Percentiles rank a stretch among this genome's conserved stretches.
phyloP scores from a whole-genome alignment of 2,113 vertebrate genomes.

The Todiramphus chloris region DNA sequence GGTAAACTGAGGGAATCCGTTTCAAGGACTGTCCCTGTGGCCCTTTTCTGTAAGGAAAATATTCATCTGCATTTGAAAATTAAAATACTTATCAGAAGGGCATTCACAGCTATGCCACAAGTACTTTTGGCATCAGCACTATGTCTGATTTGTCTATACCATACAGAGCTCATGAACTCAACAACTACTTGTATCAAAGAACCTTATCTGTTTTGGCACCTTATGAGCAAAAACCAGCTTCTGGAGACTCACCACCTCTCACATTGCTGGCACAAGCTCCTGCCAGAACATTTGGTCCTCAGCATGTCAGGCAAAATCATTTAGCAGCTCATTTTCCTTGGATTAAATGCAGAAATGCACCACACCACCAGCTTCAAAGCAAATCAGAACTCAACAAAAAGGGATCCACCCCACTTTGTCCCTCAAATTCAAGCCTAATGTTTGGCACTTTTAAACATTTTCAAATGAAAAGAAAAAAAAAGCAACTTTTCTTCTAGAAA shows the following conservation, averaged over 20 bases:
- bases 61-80: background rate
- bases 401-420: background rate
- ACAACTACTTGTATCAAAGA: slow-evolving; percentile 1
- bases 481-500: background rate
- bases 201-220: background rate
- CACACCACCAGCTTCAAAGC: background rate
- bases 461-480: background rate
- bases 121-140: background rate
- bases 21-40: background rate
- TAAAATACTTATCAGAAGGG: background rate
- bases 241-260: slow-evolving; percentile 26
- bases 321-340: background rate
- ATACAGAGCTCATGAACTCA: background rate
- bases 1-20: background rate
- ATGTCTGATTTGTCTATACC: background rate
- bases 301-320: background rate
- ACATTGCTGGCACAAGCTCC: background rate
- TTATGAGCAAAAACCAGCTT: background rate
- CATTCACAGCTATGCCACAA: background rate
- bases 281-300: slow-evolving; percentile 37
- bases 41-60: background rate
- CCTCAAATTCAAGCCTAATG: background rate
- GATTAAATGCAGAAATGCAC: background rate
- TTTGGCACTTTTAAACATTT: background rate
- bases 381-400: background rate